Conservation (phyloP, 2,888 invertebrate species). For the Epinotia brunnichana region DNA sequence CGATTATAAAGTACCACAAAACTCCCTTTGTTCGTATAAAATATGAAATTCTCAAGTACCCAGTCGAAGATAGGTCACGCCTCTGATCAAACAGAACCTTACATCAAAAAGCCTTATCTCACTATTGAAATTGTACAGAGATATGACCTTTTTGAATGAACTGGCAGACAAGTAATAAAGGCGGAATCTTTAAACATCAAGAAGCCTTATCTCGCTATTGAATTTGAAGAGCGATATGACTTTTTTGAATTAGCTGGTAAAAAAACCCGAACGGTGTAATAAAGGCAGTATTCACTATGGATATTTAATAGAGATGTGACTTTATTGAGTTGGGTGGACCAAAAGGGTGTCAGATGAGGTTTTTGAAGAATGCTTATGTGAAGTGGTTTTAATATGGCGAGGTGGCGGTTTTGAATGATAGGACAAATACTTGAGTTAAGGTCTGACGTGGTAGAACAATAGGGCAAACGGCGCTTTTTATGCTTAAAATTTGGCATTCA, state of each 20-base stretch:
- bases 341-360: slow-evolving; percentile 7
- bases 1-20: slow-evolving; percentile 2
- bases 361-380: slow-evolving; percentile 7
- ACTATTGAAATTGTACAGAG: neutral
- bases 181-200: neutral
- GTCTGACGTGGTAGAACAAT: neutral
- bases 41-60: slow-evolving; percentile 18
- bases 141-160: neutral
- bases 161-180: too few relatives aligned
- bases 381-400: slow-evolving; percentile 23
- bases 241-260: neutral
- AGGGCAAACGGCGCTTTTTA: neutral
- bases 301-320: neutral
- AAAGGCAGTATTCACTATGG: neutral
- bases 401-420: slow-evolving; percentile 14
- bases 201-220: neutral
- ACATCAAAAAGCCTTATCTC: too few relatives aligned
- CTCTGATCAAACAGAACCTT: neutral
- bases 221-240: neutral
- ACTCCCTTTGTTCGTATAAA: slow-evolving; percentile 20
- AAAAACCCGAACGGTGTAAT: neutral
- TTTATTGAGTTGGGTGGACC: neutral
- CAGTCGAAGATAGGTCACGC: slow-evolving; percentile 24
- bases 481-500: neutral
- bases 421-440: slow-evolving; percentile 16